Conservation (phyloP, 2,797 vertebrate species). For the Morus bassanus region DNA sequence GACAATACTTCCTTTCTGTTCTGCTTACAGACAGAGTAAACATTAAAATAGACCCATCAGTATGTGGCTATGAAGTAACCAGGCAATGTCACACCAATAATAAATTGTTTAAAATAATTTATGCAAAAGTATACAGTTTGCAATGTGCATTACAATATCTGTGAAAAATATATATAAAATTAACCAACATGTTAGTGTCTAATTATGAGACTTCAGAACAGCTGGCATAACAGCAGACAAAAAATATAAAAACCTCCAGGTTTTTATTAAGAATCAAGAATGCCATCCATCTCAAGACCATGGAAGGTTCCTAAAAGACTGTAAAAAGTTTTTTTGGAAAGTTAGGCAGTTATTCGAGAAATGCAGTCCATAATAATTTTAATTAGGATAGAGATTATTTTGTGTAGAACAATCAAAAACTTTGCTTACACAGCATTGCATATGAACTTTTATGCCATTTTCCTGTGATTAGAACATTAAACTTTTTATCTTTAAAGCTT, state of each 20-base stretch:
- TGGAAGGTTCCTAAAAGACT: background rate
- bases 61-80: background rate
- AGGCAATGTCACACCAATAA: background rate
- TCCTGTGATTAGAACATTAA: slow-evolving; percentile 52
- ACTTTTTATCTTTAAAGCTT: slow-evolving; percentile 41
- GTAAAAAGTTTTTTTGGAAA: background rate
- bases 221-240: background rate
- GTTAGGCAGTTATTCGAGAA: background rate
- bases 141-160: background rate
- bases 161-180: background rate
- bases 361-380: background rate
- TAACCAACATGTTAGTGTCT: background rate
- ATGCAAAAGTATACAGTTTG: background rate
- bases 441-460: slow-evolving; percentile 33
- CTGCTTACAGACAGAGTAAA: background rate
- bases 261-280: background rate
- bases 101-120: background rate
- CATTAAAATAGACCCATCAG: background rate
- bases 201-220: background rate
- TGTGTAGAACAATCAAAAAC: slow-evolving; percentile 22
- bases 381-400: background rate
- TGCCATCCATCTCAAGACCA: background rate
- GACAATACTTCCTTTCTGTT: background rate
- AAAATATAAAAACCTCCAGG: background rate
- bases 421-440: slow-evolving; percentile 17